phyloP scores from a whole-genome alignment of 2,888 invertebrate genomes.

The Metallyticus violacea region DNA sequence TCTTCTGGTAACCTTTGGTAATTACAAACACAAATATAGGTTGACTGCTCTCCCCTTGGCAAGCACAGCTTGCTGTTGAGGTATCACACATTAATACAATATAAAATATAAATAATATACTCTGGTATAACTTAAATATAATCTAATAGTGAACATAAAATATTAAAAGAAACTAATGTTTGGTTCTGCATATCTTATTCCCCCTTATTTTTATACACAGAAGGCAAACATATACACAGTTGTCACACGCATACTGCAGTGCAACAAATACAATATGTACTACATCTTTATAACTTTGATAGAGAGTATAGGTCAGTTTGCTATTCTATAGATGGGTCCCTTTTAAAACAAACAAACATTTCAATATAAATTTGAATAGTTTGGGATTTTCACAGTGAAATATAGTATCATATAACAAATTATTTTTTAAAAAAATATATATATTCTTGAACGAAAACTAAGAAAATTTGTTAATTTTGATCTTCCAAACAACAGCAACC shows the following conservation, averaged over 20 bases:
- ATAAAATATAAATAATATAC: neutral
- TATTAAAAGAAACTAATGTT: neutral
- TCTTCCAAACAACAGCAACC: too few relatives aligned
- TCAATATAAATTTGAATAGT: too few relatives aligned
- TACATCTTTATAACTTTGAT: neutral
- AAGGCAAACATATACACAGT: neutral
- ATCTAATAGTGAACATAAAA: neutral
- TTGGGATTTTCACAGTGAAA: too few relatives aligned
- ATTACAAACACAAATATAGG: neutral
- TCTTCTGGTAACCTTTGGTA: neutral
- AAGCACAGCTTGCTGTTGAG: neutral
- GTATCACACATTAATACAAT: neutral
- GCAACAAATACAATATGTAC: neutral
- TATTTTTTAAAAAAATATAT: too few relatives aligned
- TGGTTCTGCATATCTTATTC: neutral
- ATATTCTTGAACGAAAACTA: too few relatives aligned
- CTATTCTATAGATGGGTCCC: neutral
- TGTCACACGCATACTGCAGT: neutral
- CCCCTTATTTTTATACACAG: neutral
- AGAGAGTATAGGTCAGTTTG: neutral
- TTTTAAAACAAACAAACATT: too few relatives aligned
- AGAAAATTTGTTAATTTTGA: too few relatives aligned
- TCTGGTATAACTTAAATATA: neutral
- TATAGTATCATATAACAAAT: too few relatives aligned
- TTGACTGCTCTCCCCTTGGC: neutral